Base-by-base conservation (phyloP, 2,113 vertebrate species). In the Prinia subflava region DNA sequence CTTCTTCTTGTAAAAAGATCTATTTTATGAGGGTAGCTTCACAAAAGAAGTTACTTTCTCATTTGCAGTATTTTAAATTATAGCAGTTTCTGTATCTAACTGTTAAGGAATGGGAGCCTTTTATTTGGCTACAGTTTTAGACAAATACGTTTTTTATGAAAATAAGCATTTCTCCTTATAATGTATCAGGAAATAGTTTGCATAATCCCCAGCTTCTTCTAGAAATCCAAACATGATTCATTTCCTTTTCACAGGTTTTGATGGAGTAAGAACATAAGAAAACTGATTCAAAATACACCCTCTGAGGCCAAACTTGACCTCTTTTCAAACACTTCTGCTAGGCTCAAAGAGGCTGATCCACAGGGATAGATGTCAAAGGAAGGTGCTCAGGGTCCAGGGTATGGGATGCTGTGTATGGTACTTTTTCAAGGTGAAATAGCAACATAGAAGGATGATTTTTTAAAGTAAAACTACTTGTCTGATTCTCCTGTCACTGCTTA, bases 211-310 rank as follows among this genome's bases (percentile, higher is more conserved):
- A 74, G 22, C 3, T 93, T 87, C 74, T 96, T 96, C 52, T 56
- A 94, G 92, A 96, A 97, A 96, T 96, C 39, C 62, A 96, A 97
- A 93, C 41, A 82, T 39, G 76, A 95, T 93, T 95, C 6, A 96
- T 96, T 96, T 97, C 50, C 68, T 96, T 94, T 77, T 93, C 94
- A 69, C 68, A 75, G 93, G 75, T 96, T 97, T 92, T 91, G 76
- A 85, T 92, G 74, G 77, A 78, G 27, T 64, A 87, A 82, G 75
- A 93, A 88, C 24, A 57, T 81, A 88, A 94, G 73, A 83, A 92
- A 95, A 28, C 12, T 4, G 6, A 64, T 88, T 88, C 69, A 85
- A 89, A 89, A 93, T 60, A 76, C n/a, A 92, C 42, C 30, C 23
- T 86, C 70, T 78, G 42, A 78, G 78, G 68, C 52, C 74, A 94